Conservation (phyloP, 2,888 invertebrate genomes). For the Macaria notata region DNA sequence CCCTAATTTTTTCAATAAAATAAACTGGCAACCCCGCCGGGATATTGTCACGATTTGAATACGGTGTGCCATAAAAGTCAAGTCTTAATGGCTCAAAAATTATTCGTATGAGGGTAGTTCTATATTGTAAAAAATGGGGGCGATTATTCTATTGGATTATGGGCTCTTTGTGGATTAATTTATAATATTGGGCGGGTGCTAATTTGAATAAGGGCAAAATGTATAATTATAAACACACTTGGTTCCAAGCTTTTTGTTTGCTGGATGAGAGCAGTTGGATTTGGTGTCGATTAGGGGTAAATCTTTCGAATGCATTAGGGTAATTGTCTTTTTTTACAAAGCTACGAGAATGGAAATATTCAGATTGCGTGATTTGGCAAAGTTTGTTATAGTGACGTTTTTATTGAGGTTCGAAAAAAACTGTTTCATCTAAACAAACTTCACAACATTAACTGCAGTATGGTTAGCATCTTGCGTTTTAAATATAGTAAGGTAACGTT, state of each 20-base stretch:
- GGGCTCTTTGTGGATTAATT: slow-evolving; percentile 30
- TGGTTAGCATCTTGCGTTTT: too few relatives aligned
- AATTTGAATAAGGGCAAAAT: slow-evolving; percentile 18
- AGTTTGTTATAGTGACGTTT: too few relatives aligned
- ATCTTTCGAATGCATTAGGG: too few relatives aligned
- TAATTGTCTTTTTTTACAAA: too few relatives aligned
- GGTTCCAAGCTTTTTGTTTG: neutral
- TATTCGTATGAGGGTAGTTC: slow-evolving; percentile 36
- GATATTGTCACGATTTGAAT: slow-evolving; percentile 37
- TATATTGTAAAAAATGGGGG: slow-evolving; percentile 24
- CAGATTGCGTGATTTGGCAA: too few relatives aligned
- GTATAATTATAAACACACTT: neutral
- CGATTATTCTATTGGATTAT: slow-evolving; percentile 32
- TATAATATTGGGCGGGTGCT: slow-evolving; percentile 20
- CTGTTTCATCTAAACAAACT: too few relatives aligned
- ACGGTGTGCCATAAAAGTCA: slow-evolving; percentile 37
- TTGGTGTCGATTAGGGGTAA: neutral
- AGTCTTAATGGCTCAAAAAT: slow-evolving; percentile 35
- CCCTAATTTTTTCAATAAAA: slow-evolving; percentile 35
- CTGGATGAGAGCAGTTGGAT: neutral
- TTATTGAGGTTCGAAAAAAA: too few relatives aligned
- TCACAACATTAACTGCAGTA: too few relatives aligned
- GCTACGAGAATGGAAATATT: too few relatives aligned
- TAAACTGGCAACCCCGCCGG: slow-evolving; percentile 34
- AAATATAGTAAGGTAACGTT: too few relatives aligned